Conservation (phyloP, 2,113 vertebrate genomes). For the Neopipo cinnamomea region DNA sequence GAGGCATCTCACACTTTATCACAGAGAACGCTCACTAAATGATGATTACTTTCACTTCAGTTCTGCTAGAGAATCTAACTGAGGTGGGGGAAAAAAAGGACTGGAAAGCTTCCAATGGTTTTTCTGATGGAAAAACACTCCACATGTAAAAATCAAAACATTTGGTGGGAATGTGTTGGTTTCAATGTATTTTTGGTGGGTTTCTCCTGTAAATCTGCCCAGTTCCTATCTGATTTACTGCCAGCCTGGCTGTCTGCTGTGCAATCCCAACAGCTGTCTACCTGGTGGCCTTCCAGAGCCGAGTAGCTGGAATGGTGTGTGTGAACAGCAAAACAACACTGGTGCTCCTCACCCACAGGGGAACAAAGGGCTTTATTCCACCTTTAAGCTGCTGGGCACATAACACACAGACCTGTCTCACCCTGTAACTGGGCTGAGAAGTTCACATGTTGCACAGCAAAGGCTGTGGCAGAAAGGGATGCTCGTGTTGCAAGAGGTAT, state of each 20-base stretch:
- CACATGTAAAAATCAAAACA: constrained; percentile 25
- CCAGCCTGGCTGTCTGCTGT: neutral
- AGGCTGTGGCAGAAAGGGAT: neutral
- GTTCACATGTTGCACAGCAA: rapidly evolving
- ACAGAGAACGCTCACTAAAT: neutral
- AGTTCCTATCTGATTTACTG: neutral
- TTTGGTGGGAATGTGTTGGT: neutral
- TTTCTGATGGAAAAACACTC: constrained; percentile 35
- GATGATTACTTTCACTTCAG: constrained; percentile 24
- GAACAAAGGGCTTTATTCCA: neutral
- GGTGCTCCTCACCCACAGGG: neutral
- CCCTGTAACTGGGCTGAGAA: neutral
- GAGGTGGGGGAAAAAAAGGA: neutral
- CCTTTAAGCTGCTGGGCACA: neutral
- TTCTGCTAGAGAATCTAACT: neutral
- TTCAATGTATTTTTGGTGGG: constrained; percentile 5
- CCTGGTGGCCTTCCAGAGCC: constrained; percentile 29
- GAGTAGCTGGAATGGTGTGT: rapidly evolving
- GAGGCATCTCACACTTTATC: constrained; percentile 14
- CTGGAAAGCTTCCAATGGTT: neutral
- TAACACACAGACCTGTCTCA: neutral
- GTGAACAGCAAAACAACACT: neutral
- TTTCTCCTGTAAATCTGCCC: constrained; percentile 19
- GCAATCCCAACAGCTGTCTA: constrained; percentile 7
- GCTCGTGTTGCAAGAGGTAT: neutral